phyloP scores from a whole-genome alignment of 1,140 invertebrate genomes.

The Drosophila repleta region DNA sequence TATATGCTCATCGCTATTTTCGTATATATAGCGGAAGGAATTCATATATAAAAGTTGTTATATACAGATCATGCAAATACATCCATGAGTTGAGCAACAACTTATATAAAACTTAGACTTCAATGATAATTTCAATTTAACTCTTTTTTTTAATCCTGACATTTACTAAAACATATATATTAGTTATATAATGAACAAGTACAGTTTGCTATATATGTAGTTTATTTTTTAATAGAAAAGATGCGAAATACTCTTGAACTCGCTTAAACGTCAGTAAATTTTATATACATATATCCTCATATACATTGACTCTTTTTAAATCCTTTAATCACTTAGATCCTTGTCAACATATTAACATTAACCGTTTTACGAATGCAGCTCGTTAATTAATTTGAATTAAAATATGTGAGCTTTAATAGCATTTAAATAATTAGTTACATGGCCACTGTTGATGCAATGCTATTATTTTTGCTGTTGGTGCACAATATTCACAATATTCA shows the following conservation, averaged over 20 bases:
- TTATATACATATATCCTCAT: no score
- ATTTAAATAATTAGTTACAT: conserved; percentile 79
- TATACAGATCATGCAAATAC: conserved; percentile 9
- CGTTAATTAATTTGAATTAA: conserved; percentile 77
- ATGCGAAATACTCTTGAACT: no score
- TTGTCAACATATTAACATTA: conserved; percentile 49
- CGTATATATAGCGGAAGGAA: conserved; percentile 53
- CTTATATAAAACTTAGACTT: conserved; percentile 25
- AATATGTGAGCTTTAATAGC: conserved; percentile 56
- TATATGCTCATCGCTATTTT: conserved; percentile 79
- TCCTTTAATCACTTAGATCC: conserved; percentile 14
- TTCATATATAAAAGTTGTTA: conserved; percentile 1
- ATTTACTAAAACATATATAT: background rate
- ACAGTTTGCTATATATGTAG: background rate
- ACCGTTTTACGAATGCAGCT: conserved; percentile 39
- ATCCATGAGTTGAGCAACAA: conserved; percentile 15
- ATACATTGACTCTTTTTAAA: background rate
- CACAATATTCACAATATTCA: background rate
- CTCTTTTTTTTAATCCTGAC: background rate
- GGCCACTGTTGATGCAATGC: conserved; percentile 20
- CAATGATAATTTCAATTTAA: background rate
- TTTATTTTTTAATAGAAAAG: no score
- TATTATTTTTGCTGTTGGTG: conserved; percentile 22
- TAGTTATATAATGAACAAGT: conserved; percentile 20
- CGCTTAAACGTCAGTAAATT: no score